phyloP scores from a whole-genome alignment of 2,797 vertebrate genomes.

The Melanogrammus aeglefinus region DNA sequence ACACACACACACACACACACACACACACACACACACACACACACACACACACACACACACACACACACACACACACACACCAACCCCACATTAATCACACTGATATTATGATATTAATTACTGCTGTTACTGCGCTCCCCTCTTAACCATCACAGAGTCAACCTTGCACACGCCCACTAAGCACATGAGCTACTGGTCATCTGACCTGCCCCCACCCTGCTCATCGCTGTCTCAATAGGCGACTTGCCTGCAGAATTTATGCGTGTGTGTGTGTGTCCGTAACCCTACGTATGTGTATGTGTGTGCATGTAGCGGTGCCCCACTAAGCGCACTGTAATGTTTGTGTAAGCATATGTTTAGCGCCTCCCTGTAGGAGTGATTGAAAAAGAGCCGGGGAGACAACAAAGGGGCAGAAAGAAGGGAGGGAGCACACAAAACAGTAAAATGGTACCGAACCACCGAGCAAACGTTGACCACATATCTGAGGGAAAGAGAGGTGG shows the following conservation, averaged over 20 bases:
- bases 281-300: background rate
- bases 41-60: slow-evolving; percentile 13
- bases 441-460: background rate
- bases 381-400: background rate
- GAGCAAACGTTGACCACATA: background rate
- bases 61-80: slow-evolving; percentile 17
- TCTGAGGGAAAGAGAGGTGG: background rate
- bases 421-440: background rate
- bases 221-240: too few relatives aligned
- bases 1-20: background rate
- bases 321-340: background rate
- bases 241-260: background rate
- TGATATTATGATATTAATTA: background rate
- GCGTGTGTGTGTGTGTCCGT: background rate
- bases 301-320: background rate
- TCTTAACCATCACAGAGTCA: background rate
- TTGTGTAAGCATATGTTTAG: background rate
- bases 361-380: background rate
- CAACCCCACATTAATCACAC: background rate
- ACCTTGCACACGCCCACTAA: slow-evolving; percentile 9
- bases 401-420: background rate
- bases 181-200: background rate
- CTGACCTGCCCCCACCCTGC: too few relatives aligned
- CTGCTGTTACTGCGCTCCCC: too few relatives aligned
- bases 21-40: slow-evolving; percentile 10